Evolutionary conservation across 1,140 invertebrate genomes (phyloP), one percentile per base, ranked within the genome.

Genomic region (Drosophila sp.): DNA sequence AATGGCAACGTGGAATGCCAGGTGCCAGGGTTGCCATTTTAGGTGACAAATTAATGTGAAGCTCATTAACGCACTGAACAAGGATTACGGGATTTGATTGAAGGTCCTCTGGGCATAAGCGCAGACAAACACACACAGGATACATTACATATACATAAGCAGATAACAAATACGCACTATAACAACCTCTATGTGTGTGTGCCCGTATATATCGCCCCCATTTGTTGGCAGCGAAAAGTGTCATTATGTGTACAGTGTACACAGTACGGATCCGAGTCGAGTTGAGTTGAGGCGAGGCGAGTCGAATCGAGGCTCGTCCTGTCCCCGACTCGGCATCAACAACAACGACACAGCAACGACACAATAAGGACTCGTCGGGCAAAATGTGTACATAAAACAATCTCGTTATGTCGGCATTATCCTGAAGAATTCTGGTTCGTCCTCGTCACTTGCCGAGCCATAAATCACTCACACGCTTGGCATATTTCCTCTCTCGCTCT

Each of bases 391-490:
- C 87, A 90, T 83, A 90, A 87, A 90, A 90, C 87, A 90, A 90
- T 90, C 89, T 90, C 89, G 82, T 90, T 90, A 90, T 90, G 87
- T 83, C 89, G 79, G 80, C 83, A 90, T 90, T 90, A 87, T 90
- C 83, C 89, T 90, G 87, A 90, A 90, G 89, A 90, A 90, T 90
- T 89, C 80, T 90, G 75, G 89, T 90, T 90, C 89, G 89, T 90
- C 75, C 89, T 90, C 89, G 89, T 90, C 89, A 90, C 75, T 90
- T 72, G 89, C 70, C 65, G 74, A 70, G 80, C 89, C 78, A 90
- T 90, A 90, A 90, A 90, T 90, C 89, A 90, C 89, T 90, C 83
- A 90, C 83, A 79, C 89, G 82, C 87, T 83, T 87, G 87, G 65
- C 87, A 86, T 78, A 74, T 67, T 86, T 81, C 64, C 73, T 40